Evolutionary conservation across 2,797 vertebrate species (phyloP).

Genomic region (Myotis myotis): DNA sequence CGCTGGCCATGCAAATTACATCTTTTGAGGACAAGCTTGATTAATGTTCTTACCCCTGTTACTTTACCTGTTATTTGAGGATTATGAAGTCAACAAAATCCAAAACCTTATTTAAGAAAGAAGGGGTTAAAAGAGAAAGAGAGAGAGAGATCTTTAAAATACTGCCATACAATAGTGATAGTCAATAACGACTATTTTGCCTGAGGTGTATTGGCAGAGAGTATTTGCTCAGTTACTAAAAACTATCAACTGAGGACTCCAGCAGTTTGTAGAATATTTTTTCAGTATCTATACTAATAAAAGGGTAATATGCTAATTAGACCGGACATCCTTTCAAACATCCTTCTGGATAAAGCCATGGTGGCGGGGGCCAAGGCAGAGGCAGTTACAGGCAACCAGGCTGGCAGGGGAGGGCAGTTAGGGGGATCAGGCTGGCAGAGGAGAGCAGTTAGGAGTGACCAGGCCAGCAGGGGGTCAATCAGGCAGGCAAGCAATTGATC

Average conservation of each 20-base stretch:
- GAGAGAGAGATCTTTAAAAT: neutral
- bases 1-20: neutral
- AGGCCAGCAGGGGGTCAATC: too few relatives aligned
- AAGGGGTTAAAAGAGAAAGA: neutral
- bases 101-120: neutral
- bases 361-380: too few relatives aligned
- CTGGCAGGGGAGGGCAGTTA: too few relatives aligned
- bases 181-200: neutral
- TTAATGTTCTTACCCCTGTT: slow-evolving; percentile 14
- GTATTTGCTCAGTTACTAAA: neutral
- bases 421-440: too few relatives aligned
- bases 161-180: neutral
- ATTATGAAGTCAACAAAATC: slow-evolving; percentile 35
- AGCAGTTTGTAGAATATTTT: neutral
- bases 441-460: too few relatives aligned
- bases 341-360: too few relatives aligned
- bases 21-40: neutral
- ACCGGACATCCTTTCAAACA: too few relatives aligned
- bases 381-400: too few relatives aligned
- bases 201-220: neutral
- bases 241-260: neutral
- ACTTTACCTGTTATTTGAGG: slow-evolving; percentile 9
- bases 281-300: neutral
- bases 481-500: too few relatives aligned
- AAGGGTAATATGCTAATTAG: too few relatives aligned